These are phyloP conservation scores for Lottia scabra DNA, from an alignment of 2,888 invertebrate genomes.

Conservation along the genomic window DNA sequence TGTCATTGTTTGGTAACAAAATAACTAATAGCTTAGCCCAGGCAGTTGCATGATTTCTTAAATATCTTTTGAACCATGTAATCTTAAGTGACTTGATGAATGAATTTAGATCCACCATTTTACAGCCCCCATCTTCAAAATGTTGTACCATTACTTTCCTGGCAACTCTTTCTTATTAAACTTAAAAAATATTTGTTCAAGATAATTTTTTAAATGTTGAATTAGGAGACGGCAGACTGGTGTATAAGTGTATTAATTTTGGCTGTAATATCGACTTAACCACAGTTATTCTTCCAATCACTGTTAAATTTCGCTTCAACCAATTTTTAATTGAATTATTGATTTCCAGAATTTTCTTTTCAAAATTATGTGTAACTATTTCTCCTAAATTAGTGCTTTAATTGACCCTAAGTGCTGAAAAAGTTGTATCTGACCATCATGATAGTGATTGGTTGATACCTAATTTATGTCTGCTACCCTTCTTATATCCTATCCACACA, in stretches of 20 bases:
- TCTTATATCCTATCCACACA: no score
- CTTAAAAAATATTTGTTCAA: background rate
- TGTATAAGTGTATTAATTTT: background rate
- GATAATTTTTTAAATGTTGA: background rate
- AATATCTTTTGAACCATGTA: background rate
- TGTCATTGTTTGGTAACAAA: background rate
- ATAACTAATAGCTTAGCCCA: background rate
- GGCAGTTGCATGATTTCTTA: background rate
- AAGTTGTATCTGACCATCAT: background rate
- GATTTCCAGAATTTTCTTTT: background rate
- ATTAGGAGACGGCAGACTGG: background rate
- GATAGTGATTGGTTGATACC: no score
- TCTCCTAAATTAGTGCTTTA: background rate
- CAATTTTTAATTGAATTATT: background rate
- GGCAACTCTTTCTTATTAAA: background rate
- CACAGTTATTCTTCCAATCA: background rate
- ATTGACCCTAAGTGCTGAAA: background rate
- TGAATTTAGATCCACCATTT: background rate
- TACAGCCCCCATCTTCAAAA: background rate
- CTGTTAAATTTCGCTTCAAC: conserved; percentile 2
- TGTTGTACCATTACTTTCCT: background rate
- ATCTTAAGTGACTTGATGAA: background rate
- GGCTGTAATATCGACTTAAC: background rate
- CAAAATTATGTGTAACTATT: no score
- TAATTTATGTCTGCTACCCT: no score